phyloP scores from a whole-genome alignment of 2,797 vertebrate genomes.

The Enteromius viviparus region DNA sequence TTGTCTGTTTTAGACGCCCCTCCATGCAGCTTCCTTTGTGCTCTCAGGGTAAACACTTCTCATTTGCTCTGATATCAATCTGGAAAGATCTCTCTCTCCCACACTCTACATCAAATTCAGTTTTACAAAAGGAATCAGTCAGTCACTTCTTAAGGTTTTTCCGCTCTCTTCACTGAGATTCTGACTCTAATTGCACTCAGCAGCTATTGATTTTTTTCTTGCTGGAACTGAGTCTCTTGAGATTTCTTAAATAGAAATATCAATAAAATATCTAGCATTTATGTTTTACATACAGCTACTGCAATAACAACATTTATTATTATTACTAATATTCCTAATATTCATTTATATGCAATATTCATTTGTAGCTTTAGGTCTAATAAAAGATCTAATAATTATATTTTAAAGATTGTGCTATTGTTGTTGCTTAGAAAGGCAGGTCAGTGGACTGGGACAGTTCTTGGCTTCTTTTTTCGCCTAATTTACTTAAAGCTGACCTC shows the following conservation, averaged over 20 bases:
- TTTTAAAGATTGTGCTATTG: no score
- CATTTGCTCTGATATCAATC: background rate
- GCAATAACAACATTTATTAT: no score
- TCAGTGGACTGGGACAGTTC: conserved; percentile 25
- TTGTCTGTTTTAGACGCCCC: background rate
- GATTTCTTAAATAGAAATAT: background rate
- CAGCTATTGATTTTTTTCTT: conserved; percentile 28
- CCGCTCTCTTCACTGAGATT: conserved; percentile 24
- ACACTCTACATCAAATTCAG: background rate
- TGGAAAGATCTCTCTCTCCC: background rate
- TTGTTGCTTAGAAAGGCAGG: conserved; percentile 26
- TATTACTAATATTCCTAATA: background rate
- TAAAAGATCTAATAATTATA: background rate
- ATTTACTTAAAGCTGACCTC: conserved; percentile 55
- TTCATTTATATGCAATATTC: background rate
- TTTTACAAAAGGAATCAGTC: background rate
- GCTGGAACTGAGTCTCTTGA: conserved; percentile 1
- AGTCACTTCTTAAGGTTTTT: background rate
- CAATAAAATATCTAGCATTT: background rate
- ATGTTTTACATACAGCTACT: background rate
- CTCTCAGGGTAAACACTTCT: background rate
- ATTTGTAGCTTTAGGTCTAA: background rate
- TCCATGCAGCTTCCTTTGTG: background rate
- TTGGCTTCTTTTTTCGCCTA: conserved; percentile 19
- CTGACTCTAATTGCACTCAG: background rate